Conservation (phyloP, 2,797 vertebrate species). For the Micromesistius poutassou region DNA sequence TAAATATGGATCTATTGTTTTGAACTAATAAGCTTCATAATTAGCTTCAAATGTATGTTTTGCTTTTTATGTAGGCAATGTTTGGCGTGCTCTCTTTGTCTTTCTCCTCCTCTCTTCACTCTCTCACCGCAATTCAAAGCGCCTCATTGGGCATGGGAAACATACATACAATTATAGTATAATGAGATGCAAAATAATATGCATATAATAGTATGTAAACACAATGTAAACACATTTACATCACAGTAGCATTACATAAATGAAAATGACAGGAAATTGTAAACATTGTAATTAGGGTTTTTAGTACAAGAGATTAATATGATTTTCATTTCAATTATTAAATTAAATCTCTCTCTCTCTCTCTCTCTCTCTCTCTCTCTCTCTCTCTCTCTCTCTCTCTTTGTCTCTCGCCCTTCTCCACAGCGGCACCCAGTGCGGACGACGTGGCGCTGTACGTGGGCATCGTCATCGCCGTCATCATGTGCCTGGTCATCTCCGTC, state of each 20-base stretch:
- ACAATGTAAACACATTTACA: too few relatives aligned
- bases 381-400: constrained; percentile 22
- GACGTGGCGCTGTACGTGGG: constrained; percentile 90
- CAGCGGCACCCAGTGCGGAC: constrained; percentile 89
- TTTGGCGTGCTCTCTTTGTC: too few relatives aligned
- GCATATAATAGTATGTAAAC: background rate
- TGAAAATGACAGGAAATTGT: too few relatives aligned
- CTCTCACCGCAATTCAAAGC: background rate
- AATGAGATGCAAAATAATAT: background rate
- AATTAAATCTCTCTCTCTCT: constrained; percentile 19
- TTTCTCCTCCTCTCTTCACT: too few relatives aligned
- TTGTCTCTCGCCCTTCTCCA: constrained; percentile 19
- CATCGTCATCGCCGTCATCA: constrained; percentile 88
- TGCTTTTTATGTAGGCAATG: background rate
- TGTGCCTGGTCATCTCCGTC: constrained; percentile 89
- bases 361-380: constrained; percentile 18
- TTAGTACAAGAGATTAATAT: background rate
- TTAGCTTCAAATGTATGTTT: background rate
- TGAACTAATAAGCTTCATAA: background rate
- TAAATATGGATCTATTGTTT: background rate
- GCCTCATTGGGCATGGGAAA: too few relatives aligned
- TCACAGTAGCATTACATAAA: too few relatives aligned
- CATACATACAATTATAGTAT: background rate
- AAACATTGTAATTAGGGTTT: too few relatives aligned
- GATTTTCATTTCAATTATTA: background rate